Evolutionary conservation across 2,888 invertebrate species (phyloP), one percentile per base, ranked within the genome.

Genomic region (Andrena trimmerana): DNA sequence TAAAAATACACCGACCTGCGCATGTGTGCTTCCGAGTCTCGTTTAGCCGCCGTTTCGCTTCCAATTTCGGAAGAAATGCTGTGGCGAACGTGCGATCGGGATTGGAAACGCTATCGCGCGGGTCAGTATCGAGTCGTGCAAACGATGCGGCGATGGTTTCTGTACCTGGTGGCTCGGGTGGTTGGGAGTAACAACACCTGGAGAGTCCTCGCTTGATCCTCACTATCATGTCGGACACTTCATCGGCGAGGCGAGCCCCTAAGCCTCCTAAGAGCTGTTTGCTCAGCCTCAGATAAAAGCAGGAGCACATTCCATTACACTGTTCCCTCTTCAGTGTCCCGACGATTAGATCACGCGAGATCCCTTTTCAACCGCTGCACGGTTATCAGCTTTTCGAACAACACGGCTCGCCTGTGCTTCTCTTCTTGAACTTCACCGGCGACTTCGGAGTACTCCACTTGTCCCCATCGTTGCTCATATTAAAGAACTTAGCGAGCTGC

Each of bases 271-370:
- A 78, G 77, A 93, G 90, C 88, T 92, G 93, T 78, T 84, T 87
- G 68, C 88, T 88, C 73, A 93, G 81, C 85, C 92, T 90, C 76
- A 93, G 81, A 90, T 93, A 93, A 78, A 93, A 93, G 71, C 92
- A 93, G 86, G 92, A 92, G 87, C 92, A 92, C 92, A 93, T 93
- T 90, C 91, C 91, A 92, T 90, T 83, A 85, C 90, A 87, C 74
- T 71, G 52, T 75, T 63, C 63, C 66, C 31, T 52, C 48, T 71
- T 70, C 80, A 31, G 57, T 76, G 75, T 59, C 10, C 33, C 20
- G 29, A 29, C 31, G 71, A 72, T 48, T 54, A 70, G 16, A 27
- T 20, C 29, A 59, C 24, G 16, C 7, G 3, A 42, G 42, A 10
- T 20, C 10, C 20, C 29, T 4, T 13, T n/a, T 13, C 20, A 16